phyloP scores from a whole-genome alignment of 2,888 invertebrate genomes.

The Machimus atricapillus region DNA sequence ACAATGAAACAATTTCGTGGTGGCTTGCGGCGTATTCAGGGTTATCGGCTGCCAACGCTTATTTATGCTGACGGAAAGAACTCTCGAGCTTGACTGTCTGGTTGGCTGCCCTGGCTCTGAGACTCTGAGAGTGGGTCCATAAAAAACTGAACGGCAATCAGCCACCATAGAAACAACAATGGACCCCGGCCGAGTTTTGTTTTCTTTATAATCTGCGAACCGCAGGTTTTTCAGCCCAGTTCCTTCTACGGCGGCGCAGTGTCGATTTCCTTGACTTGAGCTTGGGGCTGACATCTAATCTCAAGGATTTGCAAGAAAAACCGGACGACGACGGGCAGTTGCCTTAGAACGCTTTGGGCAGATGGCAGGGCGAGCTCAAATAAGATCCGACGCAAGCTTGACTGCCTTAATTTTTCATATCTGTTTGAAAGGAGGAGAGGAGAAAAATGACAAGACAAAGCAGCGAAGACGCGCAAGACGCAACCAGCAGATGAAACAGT shows the following conservation, averaged over 20 bases:
- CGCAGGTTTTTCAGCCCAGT: not conserved
- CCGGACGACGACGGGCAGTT: not conserved
- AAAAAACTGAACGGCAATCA: constrained; percentile 8
- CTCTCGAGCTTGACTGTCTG: not conserved
- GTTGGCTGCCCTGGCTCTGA: not conserved
- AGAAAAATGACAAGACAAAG: not conserved
- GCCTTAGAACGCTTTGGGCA: not conserved
- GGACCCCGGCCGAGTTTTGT: not conserved
- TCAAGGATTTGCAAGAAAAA: constrained; percentile 2
- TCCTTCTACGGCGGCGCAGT: not conserved
- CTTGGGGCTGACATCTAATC: constrained; percentile 1
- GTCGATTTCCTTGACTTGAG: constrained; percentile 5
- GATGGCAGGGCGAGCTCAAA: not conserved
- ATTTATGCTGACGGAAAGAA: not conserved
- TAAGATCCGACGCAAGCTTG: not conserved
- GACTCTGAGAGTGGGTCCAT: not conserved
- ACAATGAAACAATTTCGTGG: constrained; percentile 31
- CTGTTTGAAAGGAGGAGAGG: not conserved
- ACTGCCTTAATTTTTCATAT: not conserved
- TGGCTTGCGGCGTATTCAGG: constrained; percentile 18
- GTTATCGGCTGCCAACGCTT: constrained; percentile 9
- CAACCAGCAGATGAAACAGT: not conserved
- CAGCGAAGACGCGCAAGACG: not conserved
- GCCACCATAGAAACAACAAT: constrained; percentile 3
- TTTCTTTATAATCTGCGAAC: not conserved